phyloP scores from a whole-genome alignment of 2,797 vertebrate species.

The Chelonia mydas region DNA sequence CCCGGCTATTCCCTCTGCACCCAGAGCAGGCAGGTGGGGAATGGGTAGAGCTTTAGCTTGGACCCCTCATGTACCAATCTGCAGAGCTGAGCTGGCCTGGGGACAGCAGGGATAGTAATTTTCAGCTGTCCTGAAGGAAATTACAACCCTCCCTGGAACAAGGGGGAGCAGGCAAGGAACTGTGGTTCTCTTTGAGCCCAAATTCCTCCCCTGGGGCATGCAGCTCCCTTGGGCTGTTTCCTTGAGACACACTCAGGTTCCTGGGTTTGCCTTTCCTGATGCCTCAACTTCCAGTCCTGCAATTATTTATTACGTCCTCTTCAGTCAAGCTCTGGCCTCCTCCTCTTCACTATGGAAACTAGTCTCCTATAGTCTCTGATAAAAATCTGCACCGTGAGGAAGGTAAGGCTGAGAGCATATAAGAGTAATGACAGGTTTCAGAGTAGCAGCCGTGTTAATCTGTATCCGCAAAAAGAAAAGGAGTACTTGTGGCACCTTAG shows the following conservation, averaged over 20 bases:
- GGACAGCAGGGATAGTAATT: background rate
- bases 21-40: background rate
- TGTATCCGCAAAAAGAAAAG: too few species aligned
- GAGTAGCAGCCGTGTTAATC: too few species aligned
- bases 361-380: fast-evolving
- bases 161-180: background rate
- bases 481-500: too few species aligned
- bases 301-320: background rate
- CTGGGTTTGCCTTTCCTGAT: background rate
- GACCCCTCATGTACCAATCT: background rate
- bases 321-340: fast-evolving
- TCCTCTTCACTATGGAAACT: fast-evolving
- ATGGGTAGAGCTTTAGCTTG: background rate
- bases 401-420: background rate
- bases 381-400: background rate
- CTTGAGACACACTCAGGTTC: background rate
- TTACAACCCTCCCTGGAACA: background rate
- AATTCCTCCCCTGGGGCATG: background rate
- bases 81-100: background rate
- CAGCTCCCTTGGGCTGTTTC: background rate
- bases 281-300: background rate
- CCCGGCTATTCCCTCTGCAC: background rate
- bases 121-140: background rate
- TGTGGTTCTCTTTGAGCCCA: background rate
- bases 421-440: background rate